These are phyloP conservation scores for Meteorus colon DNA, from an alignment of 2,888 invertebrate species.

Conservation along the genomic window DNA sequence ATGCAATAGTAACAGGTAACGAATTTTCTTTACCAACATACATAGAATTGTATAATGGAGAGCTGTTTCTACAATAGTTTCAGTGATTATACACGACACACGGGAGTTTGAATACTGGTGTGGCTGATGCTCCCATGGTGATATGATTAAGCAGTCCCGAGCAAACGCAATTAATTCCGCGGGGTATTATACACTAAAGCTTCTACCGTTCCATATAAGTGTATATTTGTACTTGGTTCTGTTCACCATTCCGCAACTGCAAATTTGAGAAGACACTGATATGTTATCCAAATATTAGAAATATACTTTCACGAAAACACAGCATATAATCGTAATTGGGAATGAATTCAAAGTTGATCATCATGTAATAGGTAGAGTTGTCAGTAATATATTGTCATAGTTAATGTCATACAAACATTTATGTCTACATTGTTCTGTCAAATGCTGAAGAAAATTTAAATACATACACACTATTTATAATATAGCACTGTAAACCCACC, in stretches of 20 bases:
- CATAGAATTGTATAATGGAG: slow-evolving; percentile 8
- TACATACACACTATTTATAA: slow-evolving; percentile 8
- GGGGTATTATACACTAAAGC: slow-evolving; percentile 34
- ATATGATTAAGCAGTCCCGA: slow-evolving; percentile 54
- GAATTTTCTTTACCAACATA: neutral
- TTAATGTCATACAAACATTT: neutral
- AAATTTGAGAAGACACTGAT: neutral
- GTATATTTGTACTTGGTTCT: slow-evolving; percentile 3
- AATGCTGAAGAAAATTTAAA: neutral
- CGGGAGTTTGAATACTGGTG: neutral
- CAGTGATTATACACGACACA: slow-evolving; percentile 9
- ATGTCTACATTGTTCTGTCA: neutral
- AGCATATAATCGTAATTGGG: too few species aligned
- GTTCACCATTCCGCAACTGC: slow-evolving; percentile 8
- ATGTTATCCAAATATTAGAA: too few species aligned
- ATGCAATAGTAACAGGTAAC: slow-evolving; percentile 31
- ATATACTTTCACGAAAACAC: too few species aligned
- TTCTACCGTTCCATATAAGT: slow-evolving; percentile 10
- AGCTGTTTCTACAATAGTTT: slow-evolving; percentile 34
- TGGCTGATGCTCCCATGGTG: slow-evolving; percentile 35
- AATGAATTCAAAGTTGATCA: too few species aligned
- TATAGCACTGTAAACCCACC: slow-evolving; percentile 41
- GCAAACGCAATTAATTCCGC: slow-evolving; percentile 57
- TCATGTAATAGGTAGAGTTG: too few species aligned
- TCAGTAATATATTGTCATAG: too few species aligned